Evolutionary conservation across 2,113 vertebrate species (phyloP).

Genomic region (Labrus mixtus): DNA sequence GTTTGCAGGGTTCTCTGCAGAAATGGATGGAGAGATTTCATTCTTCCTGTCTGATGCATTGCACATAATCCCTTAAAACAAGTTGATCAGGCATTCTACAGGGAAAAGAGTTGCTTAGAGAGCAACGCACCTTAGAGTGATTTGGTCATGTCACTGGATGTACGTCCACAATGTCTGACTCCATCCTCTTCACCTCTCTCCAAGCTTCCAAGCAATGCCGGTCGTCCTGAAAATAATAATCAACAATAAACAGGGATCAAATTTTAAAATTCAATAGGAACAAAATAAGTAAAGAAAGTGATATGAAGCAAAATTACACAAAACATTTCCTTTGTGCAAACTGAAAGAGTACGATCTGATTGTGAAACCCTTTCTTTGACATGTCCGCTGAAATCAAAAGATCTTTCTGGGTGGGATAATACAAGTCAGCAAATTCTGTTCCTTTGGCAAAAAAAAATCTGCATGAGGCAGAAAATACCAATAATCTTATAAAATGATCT

Average conservation of each 20-base stretch:
- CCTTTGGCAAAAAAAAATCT: no score
- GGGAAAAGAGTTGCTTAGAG: neutral
- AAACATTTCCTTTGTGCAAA: neutral
- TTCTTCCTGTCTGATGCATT: neutral
- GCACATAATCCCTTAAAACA: neutral
- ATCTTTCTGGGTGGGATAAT: neutral
- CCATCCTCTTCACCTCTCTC: conserved; percentile 7
- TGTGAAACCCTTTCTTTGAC: neutral
- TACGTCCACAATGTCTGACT: neutral
- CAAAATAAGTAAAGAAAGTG: neutral
- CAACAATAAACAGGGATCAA: no score
- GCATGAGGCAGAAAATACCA: neutral
- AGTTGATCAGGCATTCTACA: neutral
- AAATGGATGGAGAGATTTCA: neutral
- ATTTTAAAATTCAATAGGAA: neutral
- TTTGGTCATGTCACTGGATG: neutral
- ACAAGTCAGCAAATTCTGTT: neutral
- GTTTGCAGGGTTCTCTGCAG: neutral
- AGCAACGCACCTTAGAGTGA: neutral
- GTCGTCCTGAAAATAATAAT: neutral
- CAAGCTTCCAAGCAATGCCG: neutral
- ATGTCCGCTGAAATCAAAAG: neutral
- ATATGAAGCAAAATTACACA: neutral
- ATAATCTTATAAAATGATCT: neutral
- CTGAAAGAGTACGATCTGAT: neutral